Evolutionary conservation across 2,797 vertebrate species (phyloP).

Genomic region (Eospalax fontanierii): DNA sequence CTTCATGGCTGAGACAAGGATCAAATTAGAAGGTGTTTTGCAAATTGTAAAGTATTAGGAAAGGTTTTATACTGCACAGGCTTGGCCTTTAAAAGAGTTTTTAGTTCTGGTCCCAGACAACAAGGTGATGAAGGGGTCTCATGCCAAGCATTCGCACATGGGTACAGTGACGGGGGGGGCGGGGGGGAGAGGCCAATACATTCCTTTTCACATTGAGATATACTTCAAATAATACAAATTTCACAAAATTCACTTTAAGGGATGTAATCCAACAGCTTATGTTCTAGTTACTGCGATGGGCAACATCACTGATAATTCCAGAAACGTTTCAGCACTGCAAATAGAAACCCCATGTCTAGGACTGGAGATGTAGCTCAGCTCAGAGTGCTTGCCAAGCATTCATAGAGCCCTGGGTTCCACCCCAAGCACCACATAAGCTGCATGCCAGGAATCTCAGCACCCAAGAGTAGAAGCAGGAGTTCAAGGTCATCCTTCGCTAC

Average conservation of each 20-base stretch:
- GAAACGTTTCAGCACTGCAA: background rate
- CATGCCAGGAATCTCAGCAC: background rate
- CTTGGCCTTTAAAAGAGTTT: background rate
- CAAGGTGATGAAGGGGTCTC: background rate
- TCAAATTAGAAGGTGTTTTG: constrained; percentile 11
- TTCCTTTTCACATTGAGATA: background rate
- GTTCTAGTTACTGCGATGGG: background rate
- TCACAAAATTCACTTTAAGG: constrained; percentile 23
- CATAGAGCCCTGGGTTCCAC: background rate
- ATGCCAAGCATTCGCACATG: fast-evolving
- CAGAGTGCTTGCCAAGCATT: background rate
- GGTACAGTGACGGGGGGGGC: background rate
- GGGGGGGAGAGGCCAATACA: background rate
- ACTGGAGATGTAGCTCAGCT: background rate
- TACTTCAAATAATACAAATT: background rate
- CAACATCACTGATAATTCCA: background rate
- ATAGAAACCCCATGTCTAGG: background rate
- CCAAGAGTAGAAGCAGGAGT: background rate
- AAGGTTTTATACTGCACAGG: background rate
- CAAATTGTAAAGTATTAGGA: constrained; percentile 19
- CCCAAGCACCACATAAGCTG: background rate
- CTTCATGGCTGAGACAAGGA: background rate
- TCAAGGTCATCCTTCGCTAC: background rate
- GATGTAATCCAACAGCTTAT: background rate
- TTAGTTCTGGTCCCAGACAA: background rate